Percentiles rank a stretch among this genome's conserved stretches.
Conservation (phyloP, 37 sponge, comb jelly and placozoan species). For the Corticium candelabrum region DNA sequence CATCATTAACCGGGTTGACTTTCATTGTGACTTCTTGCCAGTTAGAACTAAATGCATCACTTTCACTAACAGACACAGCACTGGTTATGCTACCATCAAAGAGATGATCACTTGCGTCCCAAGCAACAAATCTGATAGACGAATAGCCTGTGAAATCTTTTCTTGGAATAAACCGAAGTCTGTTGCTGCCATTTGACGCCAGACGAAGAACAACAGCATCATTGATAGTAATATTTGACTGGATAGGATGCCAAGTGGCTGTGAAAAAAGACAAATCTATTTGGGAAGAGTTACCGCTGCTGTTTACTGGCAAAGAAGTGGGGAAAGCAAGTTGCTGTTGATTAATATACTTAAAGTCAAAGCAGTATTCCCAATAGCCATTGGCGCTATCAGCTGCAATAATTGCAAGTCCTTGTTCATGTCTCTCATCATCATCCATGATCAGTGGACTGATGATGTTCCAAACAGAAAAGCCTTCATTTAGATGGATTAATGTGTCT, state of each 20-base stretch:
- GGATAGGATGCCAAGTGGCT: constrained; percentile 52
- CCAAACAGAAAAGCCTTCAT: constrained; percentile 65
- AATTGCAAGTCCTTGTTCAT: constrained; percentile 63
- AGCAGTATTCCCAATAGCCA: constrained; percentile 76
- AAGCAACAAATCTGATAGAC: constrained; percentile 49
- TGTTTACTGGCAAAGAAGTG: not conserved
- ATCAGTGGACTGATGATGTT: constrained; percentile 28
- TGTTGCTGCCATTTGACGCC: constrained; percentile 7
- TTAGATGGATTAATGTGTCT: constrained; percentile 28
- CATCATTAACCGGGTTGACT: constrained; percentile 65
- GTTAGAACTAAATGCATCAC: constrained; percentile 54
- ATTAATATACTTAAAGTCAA: constrained; percentile 14
- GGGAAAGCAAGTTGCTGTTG: not conserved
- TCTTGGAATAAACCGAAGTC: constrained; percentile 62
- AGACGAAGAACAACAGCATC: constrained; percentile 39
- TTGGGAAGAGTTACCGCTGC: not conserved
- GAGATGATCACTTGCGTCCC: constrained; percentile 55
- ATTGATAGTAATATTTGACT: constrained; percentile 18
- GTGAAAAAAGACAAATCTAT: constrained; percentile 7
- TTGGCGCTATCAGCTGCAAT: constrained; percentile 21
- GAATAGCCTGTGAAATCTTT: constrained; percentile 53
- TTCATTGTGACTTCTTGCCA: constrained; percentile 14
- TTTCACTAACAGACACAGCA: constrained; percentile 26
- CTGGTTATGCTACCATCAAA: constrained; percentile 45
- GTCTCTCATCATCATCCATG: constrained; percentile 52